phyloP scores from a whole-genome alignment of 2,888 invertebrate species.

The Apotomis turbidana region DNA sequence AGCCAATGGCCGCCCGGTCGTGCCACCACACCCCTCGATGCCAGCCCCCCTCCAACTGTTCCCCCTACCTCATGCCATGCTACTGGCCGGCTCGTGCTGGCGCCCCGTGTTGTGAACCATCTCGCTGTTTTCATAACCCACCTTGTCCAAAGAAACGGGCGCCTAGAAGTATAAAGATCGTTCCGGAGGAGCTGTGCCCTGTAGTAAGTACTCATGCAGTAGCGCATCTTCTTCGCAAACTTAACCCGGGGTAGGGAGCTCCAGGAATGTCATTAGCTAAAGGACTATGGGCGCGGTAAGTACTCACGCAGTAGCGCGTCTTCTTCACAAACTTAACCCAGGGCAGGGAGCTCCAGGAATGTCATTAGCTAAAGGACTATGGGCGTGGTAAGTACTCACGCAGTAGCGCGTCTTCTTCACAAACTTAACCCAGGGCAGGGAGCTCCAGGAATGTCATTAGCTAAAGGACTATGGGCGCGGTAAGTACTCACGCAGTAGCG shows the following conservation, averaged over 20 bases:
- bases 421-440: too few relatives aligned
- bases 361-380: too few relatives aligned
- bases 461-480: background rate
- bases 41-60: constrained; percentile 67
- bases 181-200: constrained; percentile 29
- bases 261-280: too few relatives aligned
- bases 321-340: too few relatives aligned
- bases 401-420: too few relatives aligned
- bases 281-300: too few relatives aligned
- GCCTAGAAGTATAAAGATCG: constrained; percentile 54
- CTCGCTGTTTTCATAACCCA: constrained; percentile 74
- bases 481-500: background rate
- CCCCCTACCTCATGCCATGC: constrained; percentile 76
- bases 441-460: too few relatives aligned
- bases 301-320: background rate
- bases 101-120: constrained; percentile 68
- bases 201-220: background rate
- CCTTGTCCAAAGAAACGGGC: constrained; percentile 56
- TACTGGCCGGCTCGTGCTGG: constrained; percentile 70
- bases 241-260: too few relatives aligned
- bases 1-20: constrained; percentile 67
- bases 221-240: too few relatives aligned
- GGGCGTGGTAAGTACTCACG: constrained; percentile 1
- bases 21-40: constrained; percentile 71
- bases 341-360: too few relatives aligned